phyloP scores from a whole-genome alignment of 2,113 vertebrate genomes.

The Rhinolophus sinicus region DNA sequence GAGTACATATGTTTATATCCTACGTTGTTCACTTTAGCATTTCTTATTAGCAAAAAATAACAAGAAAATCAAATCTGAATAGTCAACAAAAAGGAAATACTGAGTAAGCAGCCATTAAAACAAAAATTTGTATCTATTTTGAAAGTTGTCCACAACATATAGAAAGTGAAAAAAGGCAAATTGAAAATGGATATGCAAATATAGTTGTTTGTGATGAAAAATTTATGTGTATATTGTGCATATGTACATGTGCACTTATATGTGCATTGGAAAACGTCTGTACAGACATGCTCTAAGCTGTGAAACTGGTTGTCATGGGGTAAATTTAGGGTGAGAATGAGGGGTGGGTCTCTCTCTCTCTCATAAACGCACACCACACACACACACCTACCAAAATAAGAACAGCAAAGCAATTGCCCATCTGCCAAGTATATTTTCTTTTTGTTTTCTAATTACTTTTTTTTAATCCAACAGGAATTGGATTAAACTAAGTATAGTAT shows the following conservation, averaged over 20 bases:
- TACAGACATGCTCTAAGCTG: neutral
- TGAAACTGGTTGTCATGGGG: neutral
- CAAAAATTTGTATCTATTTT: neutral
- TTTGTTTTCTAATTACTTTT: neutral
- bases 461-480: neutral
- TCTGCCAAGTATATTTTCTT: neutral
- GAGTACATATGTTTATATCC: neutral
- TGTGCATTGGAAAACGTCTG: neutral
- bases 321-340: neutral
- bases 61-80: neutral
- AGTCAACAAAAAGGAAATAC: neutral
- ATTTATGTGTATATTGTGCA: neutral
- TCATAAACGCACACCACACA: neutral
- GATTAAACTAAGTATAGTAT: no score
- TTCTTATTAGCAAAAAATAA: neutral
- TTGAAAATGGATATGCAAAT: neutral
- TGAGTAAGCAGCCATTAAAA: neutral
- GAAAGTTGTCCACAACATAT: neutral
- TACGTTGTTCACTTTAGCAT: neutral
- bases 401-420: neutral
- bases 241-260: neutral
- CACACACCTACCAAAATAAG: neutral
- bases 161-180: neutral
- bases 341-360: neutral
- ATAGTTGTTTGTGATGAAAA: neutral